These are phyloP conservation scores for Trichonephila clavipes DNA, from an alignment of 1,140 invertebrate genomes.

Conservation along the genomic window DNA sequence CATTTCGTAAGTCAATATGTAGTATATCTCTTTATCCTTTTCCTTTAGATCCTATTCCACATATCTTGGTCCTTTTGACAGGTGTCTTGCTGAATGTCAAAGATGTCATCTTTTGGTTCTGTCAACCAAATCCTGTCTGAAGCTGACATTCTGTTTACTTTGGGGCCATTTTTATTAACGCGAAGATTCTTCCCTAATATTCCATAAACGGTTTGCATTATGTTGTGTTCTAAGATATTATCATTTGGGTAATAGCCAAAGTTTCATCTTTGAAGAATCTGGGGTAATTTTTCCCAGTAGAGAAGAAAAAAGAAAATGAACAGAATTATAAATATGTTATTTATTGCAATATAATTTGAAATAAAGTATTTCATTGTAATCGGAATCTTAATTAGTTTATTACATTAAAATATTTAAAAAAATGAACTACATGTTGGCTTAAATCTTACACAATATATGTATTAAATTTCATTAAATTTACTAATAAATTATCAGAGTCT, in stretches of 20 bases:
- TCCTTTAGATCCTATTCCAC: neutral
- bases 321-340: no score
- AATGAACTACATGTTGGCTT: no score
- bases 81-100: constrained; percentile 30
- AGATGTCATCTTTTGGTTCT: constrained; percentile 3
- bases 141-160: constrained; percentile 36
- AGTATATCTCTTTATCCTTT: neutral
- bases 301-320: neutral
- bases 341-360: no score
- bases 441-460: no score
- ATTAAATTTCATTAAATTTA: no score
- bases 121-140: neutral
- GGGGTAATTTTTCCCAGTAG: neutral
- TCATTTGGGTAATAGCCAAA: neutral
- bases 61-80: constrained; percentile 21
- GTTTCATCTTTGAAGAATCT: neutral
- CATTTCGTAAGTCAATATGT: neutral
- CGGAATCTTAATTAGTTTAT: no score
- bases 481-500: no score
- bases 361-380: no score
- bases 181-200: neutral
- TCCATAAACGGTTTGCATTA: neutral
- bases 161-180: neutral
- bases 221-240: no score
- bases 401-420: no score